phyloP scores from a whole-genome alignment of 2,888 invertebrate species.

The Apamea sordens region DNA sequence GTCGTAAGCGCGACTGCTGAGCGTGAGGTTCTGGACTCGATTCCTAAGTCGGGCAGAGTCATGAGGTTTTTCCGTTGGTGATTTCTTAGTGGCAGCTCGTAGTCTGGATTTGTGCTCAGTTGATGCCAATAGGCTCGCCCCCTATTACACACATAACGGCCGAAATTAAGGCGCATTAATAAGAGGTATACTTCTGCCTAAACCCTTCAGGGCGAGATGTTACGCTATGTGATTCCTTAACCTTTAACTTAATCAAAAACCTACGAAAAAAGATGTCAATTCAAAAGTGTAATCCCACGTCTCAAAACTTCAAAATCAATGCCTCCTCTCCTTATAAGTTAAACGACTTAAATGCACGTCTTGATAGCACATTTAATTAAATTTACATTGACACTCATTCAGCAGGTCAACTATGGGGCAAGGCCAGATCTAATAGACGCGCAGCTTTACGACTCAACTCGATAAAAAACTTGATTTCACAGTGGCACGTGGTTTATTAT shows the following conservation, averaged over 20 bases:
- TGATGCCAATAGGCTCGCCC: no score
- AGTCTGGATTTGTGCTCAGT: no score
- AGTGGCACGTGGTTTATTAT: conserved; percentile 19
- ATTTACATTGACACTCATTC: conserved; percentile 75
- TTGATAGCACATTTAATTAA: conserved; percentile 60
- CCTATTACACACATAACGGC: no score
- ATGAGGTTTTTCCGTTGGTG: no score
- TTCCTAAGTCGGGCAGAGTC: no score
- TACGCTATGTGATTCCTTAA: not conserved
- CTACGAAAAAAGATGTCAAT: not conserved
- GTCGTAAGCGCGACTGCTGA: no score
- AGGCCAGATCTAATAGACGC: conserved; percentile 63
- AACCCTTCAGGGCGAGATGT: no score
- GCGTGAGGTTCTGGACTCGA: no score
- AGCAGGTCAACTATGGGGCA: conserved; percentile 66
- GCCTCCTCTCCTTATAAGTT: conserved; percentile 9
- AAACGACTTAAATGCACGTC: conserved; percentile 14
- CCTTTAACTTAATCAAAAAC: not conserved
- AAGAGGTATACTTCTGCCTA: no score
- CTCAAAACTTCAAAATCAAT: conserved; percentile 2
- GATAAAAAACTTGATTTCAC: conserved; percentile 57
- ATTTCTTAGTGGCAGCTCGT: no score
- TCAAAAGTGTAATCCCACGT: not conserved
- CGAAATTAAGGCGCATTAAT: no score
- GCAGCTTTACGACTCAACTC: conserved; percentile 44